A percentile compares a stretch with the other conserved stretches of the same genome.
Conservation (phyloP, 2,888 invertebrate species). For the Perithous albicinctus region DNA sequence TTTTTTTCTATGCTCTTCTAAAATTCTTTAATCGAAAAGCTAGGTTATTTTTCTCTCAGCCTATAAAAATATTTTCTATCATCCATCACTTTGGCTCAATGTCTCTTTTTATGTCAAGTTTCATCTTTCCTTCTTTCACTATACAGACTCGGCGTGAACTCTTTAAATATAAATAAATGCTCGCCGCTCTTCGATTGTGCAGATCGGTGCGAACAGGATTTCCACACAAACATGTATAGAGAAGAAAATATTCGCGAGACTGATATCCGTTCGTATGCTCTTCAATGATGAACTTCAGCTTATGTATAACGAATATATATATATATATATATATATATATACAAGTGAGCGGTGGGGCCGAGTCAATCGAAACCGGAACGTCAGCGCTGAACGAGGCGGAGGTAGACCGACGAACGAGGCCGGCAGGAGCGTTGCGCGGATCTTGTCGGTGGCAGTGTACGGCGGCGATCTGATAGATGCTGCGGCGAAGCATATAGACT, state of each 20-base stretch:
- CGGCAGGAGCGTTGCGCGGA: slow-evolving; percentile 2
- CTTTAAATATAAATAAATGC: slow-evolving; percentile 63
- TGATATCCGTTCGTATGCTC: slow-evolving; percentile 30
- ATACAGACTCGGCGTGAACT: slow-evolving; percentile 58
- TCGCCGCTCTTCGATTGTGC: slow-evolving; percentile 35
- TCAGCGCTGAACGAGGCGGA: slow-evolving; percentile 56
- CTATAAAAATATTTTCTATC: not conserved
- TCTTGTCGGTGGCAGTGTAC: slow-evolving; percentile 46
- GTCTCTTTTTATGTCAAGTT: slow-evolving; percentile 21
- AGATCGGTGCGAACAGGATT: slow-evolving; percentile 27
- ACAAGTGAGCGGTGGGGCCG: slow-evolving; percentile 18
- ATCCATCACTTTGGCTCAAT: slow-evolving; percentile 8
- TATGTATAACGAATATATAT: slow-evolving; percentile 3
- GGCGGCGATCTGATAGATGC: slow-evolving; percentile 74
- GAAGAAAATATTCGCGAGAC: slow-evolving; percentile 22
- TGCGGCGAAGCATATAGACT: slow-evolving; percentile 59
- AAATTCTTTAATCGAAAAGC: too few species aligned
- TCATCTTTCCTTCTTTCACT: slow-evolving; percentile 14
- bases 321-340: not conserved
- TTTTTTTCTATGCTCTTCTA: too few species aligned
- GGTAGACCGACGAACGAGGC: slow-evolving; percentile 24
- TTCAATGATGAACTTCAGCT: not conserved
- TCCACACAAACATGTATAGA: slow-evolving; percentile 28
- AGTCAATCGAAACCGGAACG: slow-evolving; percentile 57
- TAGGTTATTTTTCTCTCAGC: too few species aligned